Base-by-base conservation (phyloP, 2,888 invertebrate genomes). In the Drosophila lacicola region DNA sequence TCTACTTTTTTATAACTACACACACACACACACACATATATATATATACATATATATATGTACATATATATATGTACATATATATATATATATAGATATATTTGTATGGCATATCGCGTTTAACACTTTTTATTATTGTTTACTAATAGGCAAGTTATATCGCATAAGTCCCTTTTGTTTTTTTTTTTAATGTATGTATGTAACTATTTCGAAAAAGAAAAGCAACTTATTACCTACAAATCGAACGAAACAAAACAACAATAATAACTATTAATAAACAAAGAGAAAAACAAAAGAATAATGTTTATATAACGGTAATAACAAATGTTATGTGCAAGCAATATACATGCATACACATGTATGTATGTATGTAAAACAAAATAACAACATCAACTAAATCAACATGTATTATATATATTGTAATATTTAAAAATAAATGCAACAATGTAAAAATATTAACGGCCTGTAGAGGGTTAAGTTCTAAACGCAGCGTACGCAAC, bases 41-140 rank as follows among this genome's bases (percentile, higher is more conserved):
- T 10, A 29, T 55, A 55, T 62, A 63, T 9, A 50, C 6, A 55
- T 25, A 49, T 14, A 56, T 21, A 49, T 14, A 39, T 37, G 14
- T 17, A 14, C 11, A 50, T 11, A 41, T 14, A 50, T 17, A 41
- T 13, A 9, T 57, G 13, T 41, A 50, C 9, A 13, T 9, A 39
- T 13, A 55, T 33, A 49, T 19, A 51, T 42, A 46, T 14, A 19
- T 29, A 37, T 34, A 44, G 4, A 13, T 19, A 39, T 55, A 33
- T 47, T 37, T 54, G 51, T 55, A 61, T 51, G 61, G 64, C 72
- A 78, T 83, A 81, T 81, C 72, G 75, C 74, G 70, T 71, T 74
- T 84, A 79, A 82, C 85, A 82, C 69, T 55, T 77, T 82, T 73
- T 70, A 82, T 71, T 81, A 78, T 87, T 84, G 82, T 80, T 68